Conservation (phyloP, 2,113 vertebrate genomes). For the Dasyurus viverrinus region DNA sequence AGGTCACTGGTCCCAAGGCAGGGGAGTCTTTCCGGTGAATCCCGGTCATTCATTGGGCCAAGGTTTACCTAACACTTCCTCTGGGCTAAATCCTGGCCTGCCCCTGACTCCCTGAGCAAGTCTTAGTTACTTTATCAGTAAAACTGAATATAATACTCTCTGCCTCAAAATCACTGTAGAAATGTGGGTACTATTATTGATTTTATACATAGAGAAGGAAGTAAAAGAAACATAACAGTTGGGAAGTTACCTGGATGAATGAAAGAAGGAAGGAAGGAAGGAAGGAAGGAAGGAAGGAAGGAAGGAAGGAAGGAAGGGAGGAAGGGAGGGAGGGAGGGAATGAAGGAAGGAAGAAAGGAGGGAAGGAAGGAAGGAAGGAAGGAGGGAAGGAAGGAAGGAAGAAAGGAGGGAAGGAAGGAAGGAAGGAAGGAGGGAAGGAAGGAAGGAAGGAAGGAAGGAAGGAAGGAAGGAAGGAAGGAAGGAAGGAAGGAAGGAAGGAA, state of each 20-base stretch:
- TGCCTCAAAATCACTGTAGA: fast-evolving
- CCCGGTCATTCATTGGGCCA: not conserved
- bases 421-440: not conserved
- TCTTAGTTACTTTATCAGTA: too few species aligned
- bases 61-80: not conserved
- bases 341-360: too few species aligned
- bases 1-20: fast-evolving
- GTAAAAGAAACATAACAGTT: not conserved
- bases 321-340: too few species aligned
- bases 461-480: too few species aligned
- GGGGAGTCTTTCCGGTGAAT: not conserved
- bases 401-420: not conserved
- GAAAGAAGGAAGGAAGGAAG: too few species aligned
- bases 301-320: too few species aligned
- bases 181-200: not conserved
- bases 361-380: too few species aligned
- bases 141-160: not conserved
- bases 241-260: not conserved
- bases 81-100: fast-evolving
- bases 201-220: not conserved
- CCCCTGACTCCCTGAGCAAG: not conserved
- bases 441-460: too few species aligned
- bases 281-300: not conserved
- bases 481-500: too few species aligned
- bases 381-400: too few species aligned